These are phyloP conservation scores for Lagopus muta DNA, from an alignment of 2,113 vertebrate genomes.

Conservation along the genomic window DNA sequence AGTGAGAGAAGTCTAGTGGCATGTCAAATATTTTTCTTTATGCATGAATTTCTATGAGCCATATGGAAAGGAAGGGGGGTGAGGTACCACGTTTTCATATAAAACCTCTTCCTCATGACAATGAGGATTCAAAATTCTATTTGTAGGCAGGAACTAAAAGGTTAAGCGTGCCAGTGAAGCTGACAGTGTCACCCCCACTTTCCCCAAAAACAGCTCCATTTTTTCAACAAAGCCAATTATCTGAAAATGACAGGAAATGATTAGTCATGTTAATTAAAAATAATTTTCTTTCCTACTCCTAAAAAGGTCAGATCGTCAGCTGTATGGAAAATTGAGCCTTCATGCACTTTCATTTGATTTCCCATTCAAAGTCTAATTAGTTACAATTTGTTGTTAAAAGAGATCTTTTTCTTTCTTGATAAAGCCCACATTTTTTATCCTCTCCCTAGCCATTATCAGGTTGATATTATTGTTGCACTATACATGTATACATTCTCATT, in stretches of 20 bases:
- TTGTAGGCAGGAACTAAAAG: constrained; percentile 28
- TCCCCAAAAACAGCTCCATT: constrained; percentile 26
- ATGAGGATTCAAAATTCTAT: neutral
- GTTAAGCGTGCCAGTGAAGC: neutral
- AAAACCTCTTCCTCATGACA: neutral
- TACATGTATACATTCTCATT: neutral
- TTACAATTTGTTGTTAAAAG: constrained; percentile 74
- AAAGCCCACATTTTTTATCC: constrained; percentile 49
- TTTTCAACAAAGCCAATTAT: constrained; percentile 68
- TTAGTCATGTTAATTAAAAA: constrained; percentile 81
- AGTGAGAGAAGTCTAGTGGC: constrained; percentile 18
- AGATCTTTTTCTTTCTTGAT: constrained; percentile 56
- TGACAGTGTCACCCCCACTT: neutral
- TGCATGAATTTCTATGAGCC: constrained; percentile 26
- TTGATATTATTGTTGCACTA: neutral
- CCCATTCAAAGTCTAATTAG: constrained; percentile 78
- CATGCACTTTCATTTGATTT: constrained; percentile 76
- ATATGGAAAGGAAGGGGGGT: constrained; percentile 11
- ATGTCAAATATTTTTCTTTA: neutral
- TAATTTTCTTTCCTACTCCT: constrained; percentile 71
- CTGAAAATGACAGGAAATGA: constrained; percentile 72
- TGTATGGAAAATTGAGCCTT: constrained; percentile 77
- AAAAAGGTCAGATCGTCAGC: constrained; percentile 76
- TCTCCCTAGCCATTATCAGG: constrained; percentile 36
- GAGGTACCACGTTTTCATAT: neutral